phyloP scores from a whole-genome alignment of 2,888 invertebrate species.

The Clistopyga incitator region DNA sequence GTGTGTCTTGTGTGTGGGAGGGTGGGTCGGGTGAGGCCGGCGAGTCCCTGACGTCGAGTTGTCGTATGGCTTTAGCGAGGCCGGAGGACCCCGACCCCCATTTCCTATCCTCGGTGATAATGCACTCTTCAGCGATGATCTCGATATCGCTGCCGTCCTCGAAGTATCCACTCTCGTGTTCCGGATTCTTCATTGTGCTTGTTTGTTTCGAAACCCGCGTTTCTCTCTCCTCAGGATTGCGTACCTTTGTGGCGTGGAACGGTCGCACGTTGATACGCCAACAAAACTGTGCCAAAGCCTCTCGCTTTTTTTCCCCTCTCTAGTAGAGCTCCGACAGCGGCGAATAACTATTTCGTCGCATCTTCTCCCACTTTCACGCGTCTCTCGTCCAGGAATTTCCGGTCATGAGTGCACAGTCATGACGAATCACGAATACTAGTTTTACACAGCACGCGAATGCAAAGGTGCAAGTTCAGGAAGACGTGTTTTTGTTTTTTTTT shows the following conservation, averaged over 20 bases:
- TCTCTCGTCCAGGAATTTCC: slow-evolving; percentile 14
- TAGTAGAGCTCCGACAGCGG: slow-evolving; percentile 32
- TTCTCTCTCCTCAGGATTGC: not conserved
- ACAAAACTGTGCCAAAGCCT: slow-evolving; percentile 15
- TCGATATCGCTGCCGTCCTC: slow-evolving; percentile 88
- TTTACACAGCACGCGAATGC: not conserved
- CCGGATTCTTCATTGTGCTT: slow-evolving; percentile 86
- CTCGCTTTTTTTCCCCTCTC: not conserved
- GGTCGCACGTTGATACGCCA: not conserved
- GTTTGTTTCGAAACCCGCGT: not conserved
- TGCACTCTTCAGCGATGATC: slow-evolving; percentile 72
- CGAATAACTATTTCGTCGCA: slow-evolving; percentile 31
- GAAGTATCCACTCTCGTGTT: slow-evolving; percentile 94
- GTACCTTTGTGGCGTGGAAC: not conserved
- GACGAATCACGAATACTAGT: slow-evolving; percentile 17
- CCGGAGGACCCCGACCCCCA: slow-evolving; percentile 72
- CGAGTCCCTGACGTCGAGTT: slow-evolving; percentile 77
- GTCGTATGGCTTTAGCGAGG: slow-evolving; percentile 76
- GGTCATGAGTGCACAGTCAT: slow-evolving; percentile 58
- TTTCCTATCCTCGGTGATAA: slow-evolving; percentile 64
- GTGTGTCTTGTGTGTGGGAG: slow-evolving; percentile 55
- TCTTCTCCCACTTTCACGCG: not conserved
- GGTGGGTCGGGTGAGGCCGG: slow-evolving; percentile 76
- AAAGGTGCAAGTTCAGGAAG: not conserved
- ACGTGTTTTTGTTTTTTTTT: not conserved